Evolutionary conservation across 2,113 vertebrate genomes (phyloP).

Genomic region (Paramormyrops kingsleyae): DNA sequence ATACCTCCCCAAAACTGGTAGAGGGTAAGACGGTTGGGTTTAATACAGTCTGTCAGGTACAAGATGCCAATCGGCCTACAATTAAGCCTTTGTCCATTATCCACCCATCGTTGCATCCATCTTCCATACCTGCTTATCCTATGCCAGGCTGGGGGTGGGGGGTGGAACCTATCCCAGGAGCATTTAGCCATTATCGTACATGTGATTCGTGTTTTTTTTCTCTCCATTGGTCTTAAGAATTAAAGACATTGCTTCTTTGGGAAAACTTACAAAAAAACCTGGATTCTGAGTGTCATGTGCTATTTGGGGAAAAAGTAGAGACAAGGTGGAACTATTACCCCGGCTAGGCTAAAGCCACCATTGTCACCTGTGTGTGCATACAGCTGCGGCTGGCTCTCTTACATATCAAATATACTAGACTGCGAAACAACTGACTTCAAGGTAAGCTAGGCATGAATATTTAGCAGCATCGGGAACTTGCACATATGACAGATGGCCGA

Average conservation of each 20-base stretch:
- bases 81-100: background rate
- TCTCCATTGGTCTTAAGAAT: background rate
- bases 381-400: background rate
- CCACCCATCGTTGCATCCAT: background rate
- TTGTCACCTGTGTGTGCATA: background rate
- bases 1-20: conserved; percentile 17
- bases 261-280: background rate
- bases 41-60: conserved; percentile 23
- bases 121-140: background rate
- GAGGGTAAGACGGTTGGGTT: background rate
- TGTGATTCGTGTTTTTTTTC: background rate
- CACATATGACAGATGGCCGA: conserved; percentile 17
- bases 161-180: background rate
- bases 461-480: background rate
- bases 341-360: background rate
- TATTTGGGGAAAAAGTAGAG: background rate
- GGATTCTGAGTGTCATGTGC: background rate
- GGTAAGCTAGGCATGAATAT: background rate
- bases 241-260: background rate
- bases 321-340: background rate
- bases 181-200: background rate
- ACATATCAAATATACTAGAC: background rate
- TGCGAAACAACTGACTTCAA: background rate
- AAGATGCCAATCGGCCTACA: background rate
- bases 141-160: background rate